phyloP scores from a whole-genome alignment of 2,797 vertebrate genomes.

The Adrianichthys oophorus region DNA sequence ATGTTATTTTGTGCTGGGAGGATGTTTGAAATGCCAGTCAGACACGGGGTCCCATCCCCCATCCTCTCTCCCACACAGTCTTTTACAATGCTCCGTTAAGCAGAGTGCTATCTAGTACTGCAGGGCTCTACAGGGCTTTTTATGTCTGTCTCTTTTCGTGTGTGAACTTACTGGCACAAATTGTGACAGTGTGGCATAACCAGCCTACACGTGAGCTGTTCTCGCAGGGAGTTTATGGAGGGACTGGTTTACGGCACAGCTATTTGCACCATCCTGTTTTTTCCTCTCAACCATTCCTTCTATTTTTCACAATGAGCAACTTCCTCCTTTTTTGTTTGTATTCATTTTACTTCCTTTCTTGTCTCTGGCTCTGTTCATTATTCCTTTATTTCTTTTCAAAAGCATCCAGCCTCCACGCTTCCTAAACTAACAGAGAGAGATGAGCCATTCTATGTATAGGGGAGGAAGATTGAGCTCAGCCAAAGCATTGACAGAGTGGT shows the following conservation, averaged over 20 bases:
- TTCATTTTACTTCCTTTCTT: constrained; percentile 36
- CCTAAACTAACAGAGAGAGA: constrained; percentile 38
- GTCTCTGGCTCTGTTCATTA: constrained; percentile 22
- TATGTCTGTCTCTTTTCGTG: constrained; percentile 36
- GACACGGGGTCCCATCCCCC: constrained; percentile 61
- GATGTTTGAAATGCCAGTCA: constrained; percentile 80
- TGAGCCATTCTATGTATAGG: constrained; percentile 52
- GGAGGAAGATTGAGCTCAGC: constrained; percentile 50
- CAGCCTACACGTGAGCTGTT: constrained; percentile 56
- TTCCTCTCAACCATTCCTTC: constrained; percentile 46
- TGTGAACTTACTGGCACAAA: constrained; percentile 41
- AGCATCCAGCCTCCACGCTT: constrained; percentile 24
- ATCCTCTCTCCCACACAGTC: constrained; percentile 35
- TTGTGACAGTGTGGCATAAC: constrained; percentile 54
- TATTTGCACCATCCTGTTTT: constrained; percentile 59
- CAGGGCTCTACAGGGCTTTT: constrained; percentile 50
- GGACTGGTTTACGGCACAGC: constrained; percentile 66
- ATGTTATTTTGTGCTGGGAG: constrained; percentile 77
- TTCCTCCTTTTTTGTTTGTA: constrained; percentile 35
- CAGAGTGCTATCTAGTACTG: constrained; percentile 62
- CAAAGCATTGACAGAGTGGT: constrained; percentile 74
- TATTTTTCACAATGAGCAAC: constrained; percentile 50
- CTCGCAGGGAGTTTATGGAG: constrained; percentile 58
- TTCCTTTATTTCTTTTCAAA: constrained; percentile 17
- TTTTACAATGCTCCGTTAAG: constrained; percentile 63